Base-by-base conservation (phyloP, 2,888 invertebrate genomes). In the Drosophila kokeensis region DNA sequence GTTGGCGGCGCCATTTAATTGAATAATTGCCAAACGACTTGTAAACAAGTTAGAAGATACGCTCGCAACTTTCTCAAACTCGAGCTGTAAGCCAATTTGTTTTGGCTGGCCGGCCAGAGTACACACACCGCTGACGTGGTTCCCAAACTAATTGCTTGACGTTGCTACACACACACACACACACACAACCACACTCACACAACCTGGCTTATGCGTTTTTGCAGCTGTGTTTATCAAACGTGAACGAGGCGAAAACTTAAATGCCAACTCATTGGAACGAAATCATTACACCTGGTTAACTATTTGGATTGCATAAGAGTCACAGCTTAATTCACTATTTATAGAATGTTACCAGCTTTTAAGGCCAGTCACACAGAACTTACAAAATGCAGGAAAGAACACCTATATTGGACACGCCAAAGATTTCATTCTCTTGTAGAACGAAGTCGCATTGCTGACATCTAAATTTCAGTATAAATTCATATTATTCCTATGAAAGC, bases 11-110 rank as follows among this genome's bases (percentile, higher is more conserved):
- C 71, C 73, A 74, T 84, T 79, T 74, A 83, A 87, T 89, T 89
- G 79, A 87, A 87, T 85, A 85, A 85, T 85, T 89, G 85, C 87
- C 81, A 79, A 89, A 79, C 87, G 87, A 84, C 72, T 83, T 79
- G 84, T 82, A 82, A 85, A 87, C 84, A 89, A 83, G 76, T 81
- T 74, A 65, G 29, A 62, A 50, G 65, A 76, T 65, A 67, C 40
- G 49, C 49, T 45, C 66, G 40, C 40, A 74, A 86, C 76, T 79
- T 76, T 65, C 45, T 48, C 71, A 60, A 53, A 67, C 71, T 45
- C 24, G 61, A 73, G 62, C 50, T 66, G 65, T 72, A 74, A 79
- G 85, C 84, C 87, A 83, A 83, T 87, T 84, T 84, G 69, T 72
- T 81, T 76, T 80, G 69, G 68, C 79, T 15, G 34, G 64, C n/a